phyloP scores from a whole-genome alignment of 2,113 vertebrate species.

The Gymnorhina tibicen region DNA sequence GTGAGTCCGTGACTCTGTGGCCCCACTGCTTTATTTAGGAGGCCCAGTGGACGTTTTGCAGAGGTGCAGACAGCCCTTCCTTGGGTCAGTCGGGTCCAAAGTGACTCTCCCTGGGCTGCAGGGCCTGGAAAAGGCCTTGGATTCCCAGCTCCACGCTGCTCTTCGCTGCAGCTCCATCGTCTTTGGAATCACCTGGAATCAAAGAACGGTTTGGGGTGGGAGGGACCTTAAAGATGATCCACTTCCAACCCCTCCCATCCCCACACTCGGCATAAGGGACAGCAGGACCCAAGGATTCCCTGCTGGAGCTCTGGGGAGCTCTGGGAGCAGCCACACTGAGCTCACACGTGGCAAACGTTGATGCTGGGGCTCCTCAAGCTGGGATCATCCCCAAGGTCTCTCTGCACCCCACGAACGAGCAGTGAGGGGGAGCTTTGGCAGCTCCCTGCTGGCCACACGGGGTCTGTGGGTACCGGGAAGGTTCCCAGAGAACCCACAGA shows the following conservation, averaged over 20 bases:
- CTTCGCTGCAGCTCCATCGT: neutral
- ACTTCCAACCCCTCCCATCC: neutral
- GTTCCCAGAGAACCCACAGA: neutral
- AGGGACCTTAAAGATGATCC: neutral
- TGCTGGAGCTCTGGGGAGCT: neutral
- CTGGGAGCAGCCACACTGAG: neutral
- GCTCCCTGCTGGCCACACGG: fast-evolving
- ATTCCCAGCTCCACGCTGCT: neutral
- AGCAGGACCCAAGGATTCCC: neutral
- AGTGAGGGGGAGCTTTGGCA: neutral
- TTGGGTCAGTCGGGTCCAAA: neutral
- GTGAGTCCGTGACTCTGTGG: neutral
- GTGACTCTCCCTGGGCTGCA: neutral
- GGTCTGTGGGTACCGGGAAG: neutral
- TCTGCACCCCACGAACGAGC: neutral
- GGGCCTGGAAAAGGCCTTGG: neutral
- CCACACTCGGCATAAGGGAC: neutral
- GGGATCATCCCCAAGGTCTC: neutral
- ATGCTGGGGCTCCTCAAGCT: neutral
- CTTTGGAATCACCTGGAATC: neutral
- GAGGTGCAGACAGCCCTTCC: neutral
- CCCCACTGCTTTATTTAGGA: neutral
- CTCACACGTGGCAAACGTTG: neutral
- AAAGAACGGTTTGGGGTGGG: neutral
- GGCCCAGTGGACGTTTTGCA: neutral